These are phyloP conservation scores for Pandion haliaetus DNA, from an alignment of 2,113 vertebrate species.

Conservation along the genomic window DNA sequence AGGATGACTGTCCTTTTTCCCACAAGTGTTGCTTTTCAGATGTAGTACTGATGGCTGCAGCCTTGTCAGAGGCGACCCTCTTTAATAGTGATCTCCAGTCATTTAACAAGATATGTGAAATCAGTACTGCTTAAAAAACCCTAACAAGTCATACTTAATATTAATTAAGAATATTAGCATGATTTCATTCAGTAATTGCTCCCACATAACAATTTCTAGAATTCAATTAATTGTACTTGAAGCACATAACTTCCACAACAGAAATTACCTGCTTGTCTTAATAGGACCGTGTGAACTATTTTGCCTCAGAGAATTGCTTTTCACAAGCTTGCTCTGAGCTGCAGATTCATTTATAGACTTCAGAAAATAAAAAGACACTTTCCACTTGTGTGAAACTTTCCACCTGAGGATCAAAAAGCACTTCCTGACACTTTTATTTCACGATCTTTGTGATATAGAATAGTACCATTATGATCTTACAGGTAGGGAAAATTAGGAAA, in stretches of 20 bases:
- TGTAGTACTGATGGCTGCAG: background rate
- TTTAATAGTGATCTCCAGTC: background rate
- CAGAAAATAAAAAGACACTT: background rate
- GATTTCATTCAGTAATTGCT: background rate
- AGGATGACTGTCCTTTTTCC: background rate
- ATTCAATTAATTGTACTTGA: background rate
- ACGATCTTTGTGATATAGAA: background rate
- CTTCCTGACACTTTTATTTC: background rate
- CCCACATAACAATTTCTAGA: background rate
- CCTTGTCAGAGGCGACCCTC: background rate
- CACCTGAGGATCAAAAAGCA: background rate
- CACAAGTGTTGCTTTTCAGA: background rate
- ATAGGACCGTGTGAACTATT: background rate
- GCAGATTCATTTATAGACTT: background rate
- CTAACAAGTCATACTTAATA: background rate
- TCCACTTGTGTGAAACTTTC: background rate
- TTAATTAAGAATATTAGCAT: background rate
- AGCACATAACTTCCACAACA: background rate
- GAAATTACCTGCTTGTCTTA: background rate
- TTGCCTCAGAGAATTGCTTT: background rate
- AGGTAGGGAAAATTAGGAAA: background rate
- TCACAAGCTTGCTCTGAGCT: background rate
- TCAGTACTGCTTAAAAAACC: background rate
- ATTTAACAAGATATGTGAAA: background rate
- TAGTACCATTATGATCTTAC: background rate